These are phyloP conservation scores for Psilanteris sp. DNA, from an alignment of 1,140 invertebrate species.

Conservation along the genomic window DNA sequence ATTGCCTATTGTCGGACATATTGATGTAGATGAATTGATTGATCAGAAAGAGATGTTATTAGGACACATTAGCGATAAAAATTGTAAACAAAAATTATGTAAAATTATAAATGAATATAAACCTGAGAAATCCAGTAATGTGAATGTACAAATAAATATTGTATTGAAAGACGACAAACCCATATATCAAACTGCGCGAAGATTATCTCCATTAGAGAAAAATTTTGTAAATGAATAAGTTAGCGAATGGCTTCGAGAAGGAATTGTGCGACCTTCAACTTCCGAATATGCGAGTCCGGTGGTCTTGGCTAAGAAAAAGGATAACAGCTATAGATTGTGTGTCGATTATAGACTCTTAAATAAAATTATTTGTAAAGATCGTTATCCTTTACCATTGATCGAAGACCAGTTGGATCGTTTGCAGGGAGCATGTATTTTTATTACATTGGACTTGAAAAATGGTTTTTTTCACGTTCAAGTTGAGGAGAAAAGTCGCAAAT, in stretches of 20 bases:
- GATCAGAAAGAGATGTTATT: too few relatives aligned
- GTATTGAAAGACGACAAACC: neutral
- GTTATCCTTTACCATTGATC: neutral
- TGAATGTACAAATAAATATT: neutral
- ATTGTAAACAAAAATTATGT: too few relatives aligned
- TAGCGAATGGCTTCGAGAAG: neutral
- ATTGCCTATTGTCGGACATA: too few relatives aligned
- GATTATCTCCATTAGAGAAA: neutral
- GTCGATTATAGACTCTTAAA: neutral
- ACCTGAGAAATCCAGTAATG: neutral
- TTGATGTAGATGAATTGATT: too few relatives aligned
- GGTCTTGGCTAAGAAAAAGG: neutral
- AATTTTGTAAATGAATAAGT: neutral
- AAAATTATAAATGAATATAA: constrained; percentile 1
- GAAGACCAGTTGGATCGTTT: neutral
- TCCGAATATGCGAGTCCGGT: constrained; percentile 11
- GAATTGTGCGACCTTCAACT: neutral
- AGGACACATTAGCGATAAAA: too few relatives aligned
- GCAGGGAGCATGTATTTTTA: neutral
- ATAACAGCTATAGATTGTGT: neutral
- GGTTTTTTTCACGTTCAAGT: neutral
- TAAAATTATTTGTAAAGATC: neutral
- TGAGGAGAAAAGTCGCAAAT: neutral
- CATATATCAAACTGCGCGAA: neutral
- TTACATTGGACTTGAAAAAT: neutral